Evolutionary conservation across 2,113 vertebrate species (phyloP).

Genomic region (Phyllostomus discolor): DNA sequence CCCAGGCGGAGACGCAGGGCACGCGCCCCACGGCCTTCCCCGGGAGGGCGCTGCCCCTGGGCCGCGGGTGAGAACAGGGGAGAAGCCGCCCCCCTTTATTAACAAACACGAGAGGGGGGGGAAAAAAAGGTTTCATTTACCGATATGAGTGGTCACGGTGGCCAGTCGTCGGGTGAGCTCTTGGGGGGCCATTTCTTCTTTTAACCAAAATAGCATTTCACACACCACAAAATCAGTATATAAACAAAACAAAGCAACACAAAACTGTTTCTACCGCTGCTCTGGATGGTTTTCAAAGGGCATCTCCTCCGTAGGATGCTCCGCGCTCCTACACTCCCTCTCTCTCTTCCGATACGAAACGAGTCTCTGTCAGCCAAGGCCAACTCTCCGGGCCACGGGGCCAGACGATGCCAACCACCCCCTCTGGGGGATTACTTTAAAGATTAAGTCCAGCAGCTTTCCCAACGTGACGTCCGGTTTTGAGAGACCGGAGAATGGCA

Average conservation of each 20-base stretch:
- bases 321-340: background rate
- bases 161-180: conserved; percentile 90
- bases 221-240: conserved; percentile 63
- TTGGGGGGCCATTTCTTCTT: conserved; percentile 94
- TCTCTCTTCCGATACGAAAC: background rate
- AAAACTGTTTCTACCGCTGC: background rate
- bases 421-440: background rate
- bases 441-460: background rate
- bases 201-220: conserved; percentile 93
- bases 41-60: background rate
- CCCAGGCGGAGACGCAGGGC: background rate
- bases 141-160: conserved; percentile 94
- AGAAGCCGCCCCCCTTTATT: background rate
- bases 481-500: background rate
- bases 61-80: background rate
- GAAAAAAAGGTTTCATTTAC: conserved; percentile 81
- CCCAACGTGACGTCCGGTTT: background rate
- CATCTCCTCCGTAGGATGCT: conserved; percentile 59
- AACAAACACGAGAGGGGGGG: background rate
- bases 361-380: background rate
- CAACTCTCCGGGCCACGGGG: background rate
- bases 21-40: background rate
- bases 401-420: background rate
- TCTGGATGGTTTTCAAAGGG: background rate
- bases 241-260: background rate